Conservation (phyloP, 2,113 vertebrate genomes). For the Urocitellus parryii region DNA sequence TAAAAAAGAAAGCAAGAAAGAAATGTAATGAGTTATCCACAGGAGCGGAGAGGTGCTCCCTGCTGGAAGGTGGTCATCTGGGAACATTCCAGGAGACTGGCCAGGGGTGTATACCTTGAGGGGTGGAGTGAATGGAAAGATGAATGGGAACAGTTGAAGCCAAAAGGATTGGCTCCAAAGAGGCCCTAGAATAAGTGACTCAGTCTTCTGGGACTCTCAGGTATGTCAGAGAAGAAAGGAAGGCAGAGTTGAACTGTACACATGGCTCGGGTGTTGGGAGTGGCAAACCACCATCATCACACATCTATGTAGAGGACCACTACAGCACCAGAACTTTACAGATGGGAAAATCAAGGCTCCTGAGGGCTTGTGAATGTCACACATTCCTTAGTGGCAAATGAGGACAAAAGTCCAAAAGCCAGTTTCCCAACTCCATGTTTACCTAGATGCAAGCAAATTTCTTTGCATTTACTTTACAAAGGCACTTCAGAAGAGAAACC, state of each 20-base stretch:
- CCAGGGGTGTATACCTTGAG: neutral
- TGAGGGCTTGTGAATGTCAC: neutral
- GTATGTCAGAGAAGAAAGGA: neutral
- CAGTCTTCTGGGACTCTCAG: neutral
- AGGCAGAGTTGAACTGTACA: neutral
- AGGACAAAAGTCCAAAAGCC: neutral
- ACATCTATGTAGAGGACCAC: neutral
- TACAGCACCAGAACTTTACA: neutral
- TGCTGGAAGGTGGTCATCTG: neutral
- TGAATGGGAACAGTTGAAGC: neutral
- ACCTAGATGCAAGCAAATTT: neutral
- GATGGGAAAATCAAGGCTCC: neutral
- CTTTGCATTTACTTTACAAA: neutral
- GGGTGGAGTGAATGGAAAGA: neutral
- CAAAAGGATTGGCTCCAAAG: neutral
- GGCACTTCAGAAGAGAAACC: neutral
- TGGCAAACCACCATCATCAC: accelerated
- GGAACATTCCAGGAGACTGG: constrained; percentile 28
- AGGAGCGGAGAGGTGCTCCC: neutral
- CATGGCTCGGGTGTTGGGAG: neutral
- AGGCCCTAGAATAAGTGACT: neutral
- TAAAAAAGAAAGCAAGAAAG: constrained; percentile 41
- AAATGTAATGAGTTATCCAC: constrained; percentile 60
- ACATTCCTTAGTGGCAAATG: neutral
- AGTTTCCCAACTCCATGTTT: neutral